A percentile compares a stretch with the other conserved stretches of the same genome.
These are phyloP conservation scores for Nannospalax galili DNA, from an alignment of 2,113 vertebrate genomes.

Conservation along the genomic window DNA sequence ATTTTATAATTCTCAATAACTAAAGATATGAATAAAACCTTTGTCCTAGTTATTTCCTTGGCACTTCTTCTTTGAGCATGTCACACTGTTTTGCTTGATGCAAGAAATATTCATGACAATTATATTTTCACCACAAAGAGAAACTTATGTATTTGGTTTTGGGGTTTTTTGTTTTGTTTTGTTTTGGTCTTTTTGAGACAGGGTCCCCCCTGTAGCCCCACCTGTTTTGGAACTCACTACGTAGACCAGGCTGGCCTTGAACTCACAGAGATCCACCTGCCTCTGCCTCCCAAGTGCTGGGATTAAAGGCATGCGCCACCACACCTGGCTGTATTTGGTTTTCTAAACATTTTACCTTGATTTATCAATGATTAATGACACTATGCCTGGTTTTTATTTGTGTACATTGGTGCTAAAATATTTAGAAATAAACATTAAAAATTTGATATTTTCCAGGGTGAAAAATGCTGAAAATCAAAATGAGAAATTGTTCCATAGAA, in stretches of 20 bases:
- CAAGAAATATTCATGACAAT: neutral
- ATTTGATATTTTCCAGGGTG: neutral
- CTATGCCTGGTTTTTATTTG: neutral
- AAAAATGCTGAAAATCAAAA: neutral
- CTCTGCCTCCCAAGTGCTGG: too few relatives aligned
- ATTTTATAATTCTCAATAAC: neutral
- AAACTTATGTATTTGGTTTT: neutral
- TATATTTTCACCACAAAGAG: neutral
- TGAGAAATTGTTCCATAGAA: neutral
- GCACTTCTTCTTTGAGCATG: neutral
- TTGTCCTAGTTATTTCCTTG: neutral
- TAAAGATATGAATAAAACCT: constrained; percentile 1
- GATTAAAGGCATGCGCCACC: too few relatives aligned
- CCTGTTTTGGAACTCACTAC: too few relatives aligned
- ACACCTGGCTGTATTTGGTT: too few relatives aligned
- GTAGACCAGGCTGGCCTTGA: too few relatives aligned
- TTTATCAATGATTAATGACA: neutral
- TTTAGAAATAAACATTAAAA: constrained; percentile 10
- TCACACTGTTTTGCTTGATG: neutral
- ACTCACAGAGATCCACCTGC: too few relatives aligned
- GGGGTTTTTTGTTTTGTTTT: too few relatives aligned
- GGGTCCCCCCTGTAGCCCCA: too few relatives aligned
- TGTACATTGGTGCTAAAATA: neutral
- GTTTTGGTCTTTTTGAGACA: too few relatives aligned
- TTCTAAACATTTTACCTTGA: neutral